These are phyloP conservation scores for Drosophila sp. DNA, from an alignment of 1,140 invertebrate genomes.

Conservation along the genomic window DNA sequence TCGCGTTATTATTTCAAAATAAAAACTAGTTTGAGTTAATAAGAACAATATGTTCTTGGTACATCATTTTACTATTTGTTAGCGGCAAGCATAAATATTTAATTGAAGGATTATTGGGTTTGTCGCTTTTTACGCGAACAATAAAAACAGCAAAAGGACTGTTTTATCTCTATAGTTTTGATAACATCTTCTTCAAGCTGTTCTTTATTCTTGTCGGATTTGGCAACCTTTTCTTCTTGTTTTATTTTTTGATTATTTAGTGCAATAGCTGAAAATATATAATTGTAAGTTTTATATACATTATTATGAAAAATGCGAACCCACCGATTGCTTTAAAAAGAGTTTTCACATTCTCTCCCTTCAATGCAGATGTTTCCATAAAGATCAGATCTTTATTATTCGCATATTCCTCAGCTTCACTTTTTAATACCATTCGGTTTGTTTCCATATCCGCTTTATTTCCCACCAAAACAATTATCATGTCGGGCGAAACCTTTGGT, in stretches of 20 bases:
- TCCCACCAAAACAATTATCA: conserved; percentile 45
- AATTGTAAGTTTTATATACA: neutral
- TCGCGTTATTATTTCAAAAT: conserved; percentile 72
- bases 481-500: neutral
- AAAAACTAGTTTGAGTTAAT: conserved; percentile 76
- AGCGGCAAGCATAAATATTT: neutral
- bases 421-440: conserved; percentile 6
- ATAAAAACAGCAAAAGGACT: neutral
- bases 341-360: conserved; percentile 18
- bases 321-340: conserved; percentile 44
- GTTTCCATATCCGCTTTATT: conserved; percentile 38
- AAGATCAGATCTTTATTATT: conserved; percentile 25
- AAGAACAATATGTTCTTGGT: conserved; percentile 10
- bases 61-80: neutral
- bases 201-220: neutral
- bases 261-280: conserved; percentile 22
- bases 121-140: too few relatives aligned
- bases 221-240: neutral
- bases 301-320: neutral
- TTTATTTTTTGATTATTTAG: neutral
- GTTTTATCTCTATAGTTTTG: neutral
- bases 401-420: conserved; percentile 39
- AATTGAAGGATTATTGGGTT: neutral
- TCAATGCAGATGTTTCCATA: conserved; percentile 45
- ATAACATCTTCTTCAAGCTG: neutral